phyloP scores from a whole-genome alignment of 1,140 invertebrate genomes.

The Eumaeus atala region DNA sequence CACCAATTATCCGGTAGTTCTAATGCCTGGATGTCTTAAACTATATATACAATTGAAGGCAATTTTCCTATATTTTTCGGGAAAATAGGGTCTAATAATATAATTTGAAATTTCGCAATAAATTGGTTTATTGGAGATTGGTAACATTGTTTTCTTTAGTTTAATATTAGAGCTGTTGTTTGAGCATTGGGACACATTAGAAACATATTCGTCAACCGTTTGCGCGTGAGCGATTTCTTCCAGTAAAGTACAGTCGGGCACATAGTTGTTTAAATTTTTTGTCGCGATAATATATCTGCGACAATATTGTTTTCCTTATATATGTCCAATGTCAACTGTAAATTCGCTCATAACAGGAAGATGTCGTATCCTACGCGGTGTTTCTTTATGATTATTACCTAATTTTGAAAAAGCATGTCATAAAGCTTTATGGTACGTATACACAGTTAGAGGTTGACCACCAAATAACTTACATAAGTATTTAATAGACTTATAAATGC shows the following conservation, averaged over 20 bases:
- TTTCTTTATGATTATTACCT: conserved; percentile 22
- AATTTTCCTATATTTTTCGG: conserved; percentile 18
- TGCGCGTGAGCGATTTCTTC: too few relatives aligned
- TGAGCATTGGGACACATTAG: neutral
- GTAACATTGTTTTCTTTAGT: conserved; percentile 13
- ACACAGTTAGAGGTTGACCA: conserved; percentile 24
- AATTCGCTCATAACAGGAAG: conserved; percentile 27
- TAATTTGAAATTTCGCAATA: too few relatives aligned
- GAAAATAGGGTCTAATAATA: conserved; percentile 21
- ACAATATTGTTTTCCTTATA: conserved; percentile 26
- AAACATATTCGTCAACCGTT: too few relatives aligned
- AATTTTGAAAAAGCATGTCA: conserved; percentile 34
- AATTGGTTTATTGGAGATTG: conserved; percentile 14
- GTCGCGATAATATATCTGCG: conserved; percentile 22
- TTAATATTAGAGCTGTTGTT: conserved; percentile 1
- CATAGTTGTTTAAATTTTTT: too few relatives aligned
- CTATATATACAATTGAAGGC: conserved; percentile 19
- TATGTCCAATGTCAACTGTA: conserved; percentile 23
- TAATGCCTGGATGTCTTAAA: conserved; percentile 22
- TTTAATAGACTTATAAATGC: conserved; percentile 35
- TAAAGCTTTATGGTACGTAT: conserved; percentile 17
- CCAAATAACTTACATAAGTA: conserved; percentile 38
- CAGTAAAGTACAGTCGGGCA: too few relatives aligned
- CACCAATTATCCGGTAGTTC: conserved; percentile 5
- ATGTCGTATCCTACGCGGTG: conserved; percentile 23